Evolutionary conservation across 2,797 vertebrate species (phyloP).

Genomic region (Hafferia zeledoni): DNA sequence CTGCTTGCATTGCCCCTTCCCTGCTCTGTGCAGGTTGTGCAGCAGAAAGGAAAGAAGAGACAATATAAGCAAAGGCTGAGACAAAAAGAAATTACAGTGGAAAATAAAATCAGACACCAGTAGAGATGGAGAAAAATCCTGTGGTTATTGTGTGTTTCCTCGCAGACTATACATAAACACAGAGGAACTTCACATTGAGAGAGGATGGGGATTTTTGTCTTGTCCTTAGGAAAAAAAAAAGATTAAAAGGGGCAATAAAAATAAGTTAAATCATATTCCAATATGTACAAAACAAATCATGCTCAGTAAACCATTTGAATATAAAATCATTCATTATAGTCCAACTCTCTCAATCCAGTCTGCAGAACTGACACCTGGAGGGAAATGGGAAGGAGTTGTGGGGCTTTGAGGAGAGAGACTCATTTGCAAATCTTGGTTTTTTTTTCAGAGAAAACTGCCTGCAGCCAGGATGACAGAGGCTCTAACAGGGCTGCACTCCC

Average conservation of each 20-base stretch:
- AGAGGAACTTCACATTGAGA: slow-evolving; percentile 9
- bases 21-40: background rate
- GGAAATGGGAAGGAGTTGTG: background rate
- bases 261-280: slow-evolving; percentile 67
- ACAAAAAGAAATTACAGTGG: background rate
- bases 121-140: background rate
- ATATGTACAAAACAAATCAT: slow-evolving; percentile 71
- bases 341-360: slow-evolving; percentile 32
- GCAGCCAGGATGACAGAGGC: background rate
- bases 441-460: background rate
- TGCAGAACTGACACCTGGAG: background rate
- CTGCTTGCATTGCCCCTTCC: background rate
- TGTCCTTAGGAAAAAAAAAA: background rate
- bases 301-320: slow-evolving; percentile 27
- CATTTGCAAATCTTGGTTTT: background rate
- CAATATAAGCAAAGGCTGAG: background rate
- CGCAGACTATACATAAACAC: slow-evolving; percentile 5
- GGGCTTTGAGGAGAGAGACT: background rate
- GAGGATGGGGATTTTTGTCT: slow-evolving; percentile 7
- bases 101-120: background rate
- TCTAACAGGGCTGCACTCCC: background rate
- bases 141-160: background rate
- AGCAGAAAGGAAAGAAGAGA: background rate
- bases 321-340: slow-evolving; percentile 38
- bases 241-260: slow-evolving; percentile 56